A percentile compares a stretch with the other conserved stretches of the same genome.
Evolutionary conservation across 2,888 invertebrate genomes (phyloP).

Genomic region (Athalia circularis): DNA sequence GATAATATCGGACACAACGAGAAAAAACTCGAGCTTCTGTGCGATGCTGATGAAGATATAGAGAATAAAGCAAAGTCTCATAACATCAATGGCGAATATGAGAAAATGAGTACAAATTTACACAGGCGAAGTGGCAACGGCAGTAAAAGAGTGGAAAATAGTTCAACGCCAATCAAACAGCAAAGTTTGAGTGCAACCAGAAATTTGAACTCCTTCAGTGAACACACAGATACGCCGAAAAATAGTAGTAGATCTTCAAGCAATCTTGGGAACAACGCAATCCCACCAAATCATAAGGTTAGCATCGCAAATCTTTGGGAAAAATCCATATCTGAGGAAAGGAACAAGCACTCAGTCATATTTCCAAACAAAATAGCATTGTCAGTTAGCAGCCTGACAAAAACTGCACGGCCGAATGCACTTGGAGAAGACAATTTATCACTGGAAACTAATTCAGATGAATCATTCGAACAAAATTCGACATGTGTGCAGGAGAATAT

Average conservation of each 20-base stretch:
- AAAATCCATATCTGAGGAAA: neutral
- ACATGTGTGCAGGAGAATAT: neutral
- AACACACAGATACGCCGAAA: neutral
- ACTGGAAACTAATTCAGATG: neutral
- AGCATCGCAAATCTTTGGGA: neutral
- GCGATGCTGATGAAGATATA: neutral
- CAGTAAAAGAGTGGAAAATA: neutral
- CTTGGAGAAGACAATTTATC: neutral
- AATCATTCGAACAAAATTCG: neutral
- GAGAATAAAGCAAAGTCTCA: neutral
- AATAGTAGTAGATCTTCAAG: neutral
- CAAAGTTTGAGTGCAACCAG: neutral
- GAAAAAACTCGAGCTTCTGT: neutral
- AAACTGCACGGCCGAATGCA: no score
- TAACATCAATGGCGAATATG: neutral
- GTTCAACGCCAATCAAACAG: neutral
- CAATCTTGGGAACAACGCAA: neutral
- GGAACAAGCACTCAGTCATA: neutral
- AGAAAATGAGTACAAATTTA: neutral
- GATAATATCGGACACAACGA: constrained; percentile 49
- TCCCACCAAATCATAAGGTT: neutral
- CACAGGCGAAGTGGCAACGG: neutral
- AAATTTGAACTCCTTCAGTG: neutral
- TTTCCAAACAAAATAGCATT: neutral
- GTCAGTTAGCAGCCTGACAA: no score